These are phyloP conservation scores for Rapana venosa DNA, from an alignment of 2,888 invertebrate species.

Conservation along the genomic window DNA sequence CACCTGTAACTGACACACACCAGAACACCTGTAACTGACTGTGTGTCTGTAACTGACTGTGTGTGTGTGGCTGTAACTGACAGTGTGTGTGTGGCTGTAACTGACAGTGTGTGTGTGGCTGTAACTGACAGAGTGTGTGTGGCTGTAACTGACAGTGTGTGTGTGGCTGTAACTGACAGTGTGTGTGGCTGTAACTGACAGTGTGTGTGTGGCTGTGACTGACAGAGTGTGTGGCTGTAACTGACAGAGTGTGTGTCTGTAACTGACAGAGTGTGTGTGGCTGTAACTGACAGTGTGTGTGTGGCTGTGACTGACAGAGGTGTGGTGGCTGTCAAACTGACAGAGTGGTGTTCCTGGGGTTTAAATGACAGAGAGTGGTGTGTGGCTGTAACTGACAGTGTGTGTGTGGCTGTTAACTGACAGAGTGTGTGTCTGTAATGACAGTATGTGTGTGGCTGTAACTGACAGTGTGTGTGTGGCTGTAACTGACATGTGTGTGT, in stretches of 20 bases:
- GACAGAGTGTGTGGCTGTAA: too few species aligned
- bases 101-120: background rate
- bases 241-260: background rate
- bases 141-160: background rate
- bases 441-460: too few species aligned
- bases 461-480: too few species aligned
- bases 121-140: background rate
- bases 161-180: background rate
- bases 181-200: background rate
- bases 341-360: too few species aligned
- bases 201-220: background rate
- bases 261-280: background rate
- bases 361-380: too few species aligned
- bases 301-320: constrained; percentile 85
- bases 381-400: too few species aligned
- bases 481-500: too few species aligned
- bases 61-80: background rate
- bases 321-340: too few species aligned
- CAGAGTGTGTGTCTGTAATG: too few species aligned
- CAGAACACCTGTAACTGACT: too few species aligned
- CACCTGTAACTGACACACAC: background rate
- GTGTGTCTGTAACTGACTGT: background rate
- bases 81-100: background rate
- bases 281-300: background rate
- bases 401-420: too few species aligned